Evolutionary conservation across 2,888 invertebrate species (phyloP).

Genomic region (Diaprepes abbreviatus): DNA sequence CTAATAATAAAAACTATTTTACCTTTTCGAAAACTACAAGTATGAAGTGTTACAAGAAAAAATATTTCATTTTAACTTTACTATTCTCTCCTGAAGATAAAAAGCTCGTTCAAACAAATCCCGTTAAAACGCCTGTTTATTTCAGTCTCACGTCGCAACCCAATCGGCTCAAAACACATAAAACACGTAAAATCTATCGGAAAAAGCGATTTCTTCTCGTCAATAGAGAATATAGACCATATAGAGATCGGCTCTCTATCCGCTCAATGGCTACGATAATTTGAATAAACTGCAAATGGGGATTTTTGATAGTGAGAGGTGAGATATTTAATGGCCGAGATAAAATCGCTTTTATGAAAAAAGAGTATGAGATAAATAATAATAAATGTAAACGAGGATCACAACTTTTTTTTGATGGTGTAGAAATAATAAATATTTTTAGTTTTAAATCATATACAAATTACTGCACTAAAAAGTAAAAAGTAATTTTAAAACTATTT

Average conservation of each 20-base stretch:
- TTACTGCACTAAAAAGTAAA: too few relatives aligned
- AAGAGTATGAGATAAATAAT: neutral
- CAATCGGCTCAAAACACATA: slow-evolving; percentile 8
- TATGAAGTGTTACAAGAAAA: too few relatives aligned
- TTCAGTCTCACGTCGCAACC: slow-evolving; percentile 19
- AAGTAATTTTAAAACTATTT: too few relatives aligned
- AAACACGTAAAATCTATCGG: slow-evolving; percentile 24
- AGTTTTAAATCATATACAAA: too few relatives aligned
- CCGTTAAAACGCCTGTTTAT: slow-evolving; percentile 18
- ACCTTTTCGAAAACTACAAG: too few relatives aligned
- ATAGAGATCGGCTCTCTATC: slow-evolving; percentile 15
- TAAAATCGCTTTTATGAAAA: slow-evolving; percentile 10
- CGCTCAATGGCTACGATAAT: slow-evolving; percentile 22
- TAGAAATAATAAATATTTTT: too few relatives aligned
- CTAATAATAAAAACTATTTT: too few relatives aligned
- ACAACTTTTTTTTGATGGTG: too few relatives aligned
- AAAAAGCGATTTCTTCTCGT: slow-evolving; percentile 11
- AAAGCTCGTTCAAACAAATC: neutral
- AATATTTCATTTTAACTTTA: too few relatives aligned
- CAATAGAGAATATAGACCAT: slow-evolving; percentile 10
- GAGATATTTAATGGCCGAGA: slow-evolving; percentile 1
- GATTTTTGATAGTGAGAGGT: neutral
- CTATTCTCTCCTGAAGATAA: neutral
- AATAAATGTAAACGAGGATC: too few relatives aligned
- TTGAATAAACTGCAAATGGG: slow-evolving; percentile 41